Conservation (phyloP, 2,888 invertebrate species). For the Cryptocheilus praepositus region DNA sequence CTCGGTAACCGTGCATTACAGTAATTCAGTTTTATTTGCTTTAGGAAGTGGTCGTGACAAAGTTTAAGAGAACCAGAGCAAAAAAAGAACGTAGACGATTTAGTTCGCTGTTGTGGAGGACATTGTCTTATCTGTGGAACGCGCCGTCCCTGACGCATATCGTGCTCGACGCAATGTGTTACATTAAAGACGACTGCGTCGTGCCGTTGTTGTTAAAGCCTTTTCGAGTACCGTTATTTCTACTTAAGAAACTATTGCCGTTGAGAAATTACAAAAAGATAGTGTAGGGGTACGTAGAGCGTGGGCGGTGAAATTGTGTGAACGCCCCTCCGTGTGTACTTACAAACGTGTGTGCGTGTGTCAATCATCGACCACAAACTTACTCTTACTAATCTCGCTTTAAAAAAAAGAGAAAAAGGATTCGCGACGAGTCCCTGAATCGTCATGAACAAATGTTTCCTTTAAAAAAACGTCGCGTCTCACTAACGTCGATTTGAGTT, state of each 20-base stretch:
- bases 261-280: slow-evolving; percentile 45
- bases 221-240: slow-evolving; percentile 57
- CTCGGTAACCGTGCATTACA: not conserved
- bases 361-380: not conserved
- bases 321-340: no score
- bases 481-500: no score
- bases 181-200: slow-evolving; percentile 54
- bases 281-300: slow-evolving; percentile 27
- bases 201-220: slow-evolving; percentile 59
- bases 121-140: slow-evolving; percentile 62
- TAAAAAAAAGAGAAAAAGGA: no score
- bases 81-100: slow-evolving; percentile 57
- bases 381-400: not conserved
- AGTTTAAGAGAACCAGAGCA: slow-evolving; percentile 56
- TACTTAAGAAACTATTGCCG: slow-evolving; percentile 57
- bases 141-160: slow-evolving; percentile 57
- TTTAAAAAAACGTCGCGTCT: no score
- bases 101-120: slow-evolving; percentile 64
- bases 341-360: not conserved
- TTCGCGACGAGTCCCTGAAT: not conserved
- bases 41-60: slow-evolving; percentile 64
- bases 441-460: not conserved
- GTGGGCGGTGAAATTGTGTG: no score
- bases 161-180: slow-evolving; percentile 53
- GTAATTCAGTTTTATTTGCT: slow-evolving; percentile 66